Base-by-base conservation (phyloP, 1,140 invertebrate species). In the Artemia franciscana region DNA sequence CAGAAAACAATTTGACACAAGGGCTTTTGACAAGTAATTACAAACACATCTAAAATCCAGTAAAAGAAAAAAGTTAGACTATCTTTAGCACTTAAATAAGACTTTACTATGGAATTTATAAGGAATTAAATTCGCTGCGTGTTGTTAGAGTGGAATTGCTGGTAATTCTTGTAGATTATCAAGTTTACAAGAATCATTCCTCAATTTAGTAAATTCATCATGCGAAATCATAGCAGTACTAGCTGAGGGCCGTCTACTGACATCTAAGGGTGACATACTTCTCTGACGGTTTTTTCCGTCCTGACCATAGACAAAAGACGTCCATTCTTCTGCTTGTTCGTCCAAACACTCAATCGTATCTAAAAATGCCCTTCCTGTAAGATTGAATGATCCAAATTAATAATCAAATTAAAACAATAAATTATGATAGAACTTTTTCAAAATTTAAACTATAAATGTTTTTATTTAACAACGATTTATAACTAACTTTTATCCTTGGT, bases 281-380 rank as follows among this genome's bases (percentile, higher is more conserved):
- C 28, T 23, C 18, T 25, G 24, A 24, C 5, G 58, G 5, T 7
- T 26, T 26, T 39, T 58, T 24, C 21, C 51, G 25, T 63, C 57
- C 23, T 57, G 12, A 12, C 58, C 7, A 56, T 68, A 66, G 63
- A 72, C 73, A 67, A 84, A 83, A 23, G 78, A 79, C 15, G 82
- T 85, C 84, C 84, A 86, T 68, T 84, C 82, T 67, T 82, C 80
- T 59, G 79, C 80, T 28, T 79, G 77, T 30, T 75, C 72, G 67
- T 84, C 83, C 61, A 88, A 71, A 67, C 81, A 86, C 75, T 90
- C 86, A 59, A 88, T 81, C n/a, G 82, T 85, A 68, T 85, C 84
- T 24, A 90, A 74, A 74, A 90, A 90, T 63, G 77, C 78, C 75
- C 85, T 85, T 25, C 78, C 78, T 78, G 67, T 27, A 61, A 60